Percentiles rank a stretch among this genome's conserved stretches.
Conservation (phyloP, 2,113 vertebrate genomes). For the Epinephelus fuscoguttatus region DNA sequence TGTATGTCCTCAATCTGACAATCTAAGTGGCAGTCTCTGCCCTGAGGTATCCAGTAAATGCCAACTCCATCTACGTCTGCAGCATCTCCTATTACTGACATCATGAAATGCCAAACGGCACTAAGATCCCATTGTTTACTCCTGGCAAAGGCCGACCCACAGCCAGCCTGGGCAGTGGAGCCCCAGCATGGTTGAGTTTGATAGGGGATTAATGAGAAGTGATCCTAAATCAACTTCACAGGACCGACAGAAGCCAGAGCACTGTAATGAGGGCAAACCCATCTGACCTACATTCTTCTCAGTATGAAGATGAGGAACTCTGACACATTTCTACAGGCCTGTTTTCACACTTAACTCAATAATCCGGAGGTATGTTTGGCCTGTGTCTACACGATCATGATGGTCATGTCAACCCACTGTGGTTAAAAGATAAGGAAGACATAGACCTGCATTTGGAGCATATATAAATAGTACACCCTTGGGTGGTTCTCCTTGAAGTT, state of each 20-base stretch:
- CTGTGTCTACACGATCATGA: constrained; percentile 32
- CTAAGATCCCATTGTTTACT: constrained; percentile 56
- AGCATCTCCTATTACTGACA: constrained; percentile 38
- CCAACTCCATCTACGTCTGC: constrained; percentile 40
- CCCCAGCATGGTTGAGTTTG: constrained; percentile 36
- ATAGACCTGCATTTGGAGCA: constrained; percentile 29
- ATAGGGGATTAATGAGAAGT: constrained; percentile 58
- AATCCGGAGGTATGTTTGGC: constrained; percentile 31
- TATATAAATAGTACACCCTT: constrained; percentile 67
- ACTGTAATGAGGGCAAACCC: constrained; percentile 70
- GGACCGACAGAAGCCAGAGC: constrained; percentile 55
- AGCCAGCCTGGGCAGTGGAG: constrained; percentile 27
- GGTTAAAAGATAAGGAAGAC: constrained; percentile 67
- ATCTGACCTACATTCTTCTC: constrained; percentile 72
- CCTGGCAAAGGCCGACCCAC: constrained; percentile 28
- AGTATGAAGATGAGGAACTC: constrained; percentile 36
- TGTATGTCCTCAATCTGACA: constrained; percentile 66
- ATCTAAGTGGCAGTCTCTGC: constrained; percentile 47
- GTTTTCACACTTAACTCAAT: constrained; percentile 21
- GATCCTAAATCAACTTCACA: constrained; percentile 65
- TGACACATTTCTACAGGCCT: constrained; percentile 34
- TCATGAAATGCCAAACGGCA: constrained; percentile 52
- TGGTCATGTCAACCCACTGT: constrained; percentile 48
- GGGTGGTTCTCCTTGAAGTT: constrained; percentile 73
- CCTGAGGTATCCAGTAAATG: constrained; percentile 58